A percentile compares a stretch with the other conserved stretches of the same genome.
Evolutionary conservation across 2,113 vertebrate species (phyloP).

Genomic region (Lutjanus erythropterus): DNA sequence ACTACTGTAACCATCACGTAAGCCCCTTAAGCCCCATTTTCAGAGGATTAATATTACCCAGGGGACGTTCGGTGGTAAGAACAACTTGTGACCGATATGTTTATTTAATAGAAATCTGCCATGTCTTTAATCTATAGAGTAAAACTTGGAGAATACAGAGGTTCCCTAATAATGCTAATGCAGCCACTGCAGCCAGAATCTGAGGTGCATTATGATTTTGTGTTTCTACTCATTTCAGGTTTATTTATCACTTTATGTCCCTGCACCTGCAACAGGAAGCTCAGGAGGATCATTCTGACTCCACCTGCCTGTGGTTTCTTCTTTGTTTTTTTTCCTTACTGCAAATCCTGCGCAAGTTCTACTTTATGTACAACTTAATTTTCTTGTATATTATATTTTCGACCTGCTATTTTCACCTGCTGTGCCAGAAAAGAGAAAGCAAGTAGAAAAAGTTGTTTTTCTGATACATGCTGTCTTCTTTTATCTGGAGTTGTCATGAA

Average conservation of each 20-base stretch:
- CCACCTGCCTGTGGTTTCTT: too few relatives aligned
- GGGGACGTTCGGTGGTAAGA: background rate
- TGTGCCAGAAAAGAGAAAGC: background rate
- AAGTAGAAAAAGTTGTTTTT: background rate
- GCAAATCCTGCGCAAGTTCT: background rate
- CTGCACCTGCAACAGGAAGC: background rate
- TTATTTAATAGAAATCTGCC: background rate
- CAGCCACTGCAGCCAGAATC: background rate
- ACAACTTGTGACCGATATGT: background rate
- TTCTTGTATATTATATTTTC: background rate
- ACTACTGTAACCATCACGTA: background rate
- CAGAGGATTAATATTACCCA: background rate
- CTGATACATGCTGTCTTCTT: background rate
- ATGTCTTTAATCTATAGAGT: background rate
- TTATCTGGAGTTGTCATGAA: too few relatives aligned
- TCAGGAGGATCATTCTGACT: background rate
- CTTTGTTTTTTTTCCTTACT: background rate
- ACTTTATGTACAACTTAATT: background rate
- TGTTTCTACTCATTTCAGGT: background rate
- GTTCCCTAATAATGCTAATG: too few relatives aligned
- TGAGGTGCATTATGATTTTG: background rate
- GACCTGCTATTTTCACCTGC: background rate
- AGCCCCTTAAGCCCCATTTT: background rate
- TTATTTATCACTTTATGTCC: background rate
- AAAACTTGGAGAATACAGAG: background rate